Conservation (phyloP, 2,797 vertebrate genomes). For the Acipenser transmontanus region DNA sequence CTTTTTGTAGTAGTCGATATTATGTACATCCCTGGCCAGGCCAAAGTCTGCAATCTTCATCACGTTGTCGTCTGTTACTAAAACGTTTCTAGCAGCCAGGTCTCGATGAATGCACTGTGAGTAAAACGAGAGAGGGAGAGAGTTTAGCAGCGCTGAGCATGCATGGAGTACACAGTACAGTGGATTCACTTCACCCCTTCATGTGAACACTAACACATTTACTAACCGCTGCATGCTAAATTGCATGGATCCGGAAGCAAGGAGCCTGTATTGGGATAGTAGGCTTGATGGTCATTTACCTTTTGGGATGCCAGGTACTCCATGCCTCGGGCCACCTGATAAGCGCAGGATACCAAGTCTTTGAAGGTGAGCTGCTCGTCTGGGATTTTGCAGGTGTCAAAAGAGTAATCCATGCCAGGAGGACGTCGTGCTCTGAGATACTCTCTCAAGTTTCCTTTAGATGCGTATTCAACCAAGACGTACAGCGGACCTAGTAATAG, state of each 20-base stretch:
- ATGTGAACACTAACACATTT: too few relatives aligned
- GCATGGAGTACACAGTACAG: too few relatives aligned
- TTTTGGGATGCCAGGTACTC: constrained; percentile 97
- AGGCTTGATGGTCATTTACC: constrained; percentile 44
- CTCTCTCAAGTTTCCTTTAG: constrained; percentile 92
- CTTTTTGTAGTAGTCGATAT: constrained; percentile 99
- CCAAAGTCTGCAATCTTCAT: constrained; percentile 99
- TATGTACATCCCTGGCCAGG: constrained; percentile 94
- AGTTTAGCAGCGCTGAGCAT: too few relatives aligned
- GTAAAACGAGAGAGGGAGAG: constrained; percentile 5
- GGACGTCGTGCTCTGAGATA: constrained; percentile 87
- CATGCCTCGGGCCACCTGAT: constrained; percentile 97
- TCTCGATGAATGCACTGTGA: constrained; percentile 93
- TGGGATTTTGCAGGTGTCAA: constrained; percentile 88
- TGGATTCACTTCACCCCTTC: too few relatives aligned
- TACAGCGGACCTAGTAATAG: constrained; percentile 78
- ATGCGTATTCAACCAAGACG: constrained; percentile 91
- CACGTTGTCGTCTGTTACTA: constrained; percentile 93
- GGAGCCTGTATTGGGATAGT: neutral
- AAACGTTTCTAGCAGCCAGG: constrained; percentile 90
- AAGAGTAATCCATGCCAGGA: constrained; percentile 94
- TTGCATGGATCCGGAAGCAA: too few relatives aligned
- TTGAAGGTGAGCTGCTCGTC: constrained; percentile 94
- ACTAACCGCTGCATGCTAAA: too few relatives aligned
- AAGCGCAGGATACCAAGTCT: constrained; percentile 92